Conservation (phyloP, 1,140 invertebrate genomes). For the Pomacea maculata region DNA sequence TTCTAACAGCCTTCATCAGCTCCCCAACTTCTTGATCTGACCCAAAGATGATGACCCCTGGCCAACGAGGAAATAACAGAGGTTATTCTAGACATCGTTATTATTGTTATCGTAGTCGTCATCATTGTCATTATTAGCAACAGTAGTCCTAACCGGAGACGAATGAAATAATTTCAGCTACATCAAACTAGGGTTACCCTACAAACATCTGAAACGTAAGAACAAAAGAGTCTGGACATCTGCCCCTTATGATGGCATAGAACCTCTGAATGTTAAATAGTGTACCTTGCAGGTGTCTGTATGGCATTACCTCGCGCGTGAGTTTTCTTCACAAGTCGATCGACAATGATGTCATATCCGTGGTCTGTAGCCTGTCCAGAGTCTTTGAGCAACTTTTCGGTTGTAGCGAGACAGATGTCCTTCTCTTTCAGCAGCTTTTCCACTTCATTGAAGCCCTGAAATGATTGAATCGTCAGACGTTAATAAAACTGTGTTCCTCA, state of each 20-base stretch:
- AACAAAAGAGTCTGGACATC: too few species aligned
- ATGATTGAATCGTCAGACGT: constrained; percentile 37
- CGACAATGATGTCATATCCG: constrained; percentile 88
- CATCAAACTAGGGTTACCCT: too few species aligned
- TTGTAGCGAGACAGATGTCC: constrained; percentile 91
- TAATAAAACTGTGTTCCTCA: background rate
- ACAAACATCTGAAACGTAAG: too few species aligned
- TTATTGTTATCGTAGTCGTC: background rate
- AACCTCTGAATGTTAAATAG: too few species aligned
- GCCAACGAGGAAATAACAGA: background rate
- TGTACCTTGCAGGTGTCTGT: background rate
- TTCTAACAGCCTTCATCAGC: constrained; percentile 88
- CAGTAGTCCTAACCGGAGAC: too few species aligned
- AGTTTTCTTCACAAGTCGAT: constrained; percentile 82
- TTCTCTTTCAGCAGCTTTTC: constrained; percentile 82
- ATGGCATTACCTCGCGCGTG: constrained; percentile 80
- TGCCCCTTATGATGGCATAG: too few species aligned
- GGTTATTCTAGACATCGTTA: background rate
- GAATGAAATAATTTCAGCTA: too few species aligned
- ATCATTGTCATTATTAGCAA: background rate
- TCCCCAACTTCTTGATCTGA: constrained; percentile 96
- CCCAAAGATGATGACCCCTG: constrained; percentile 92
- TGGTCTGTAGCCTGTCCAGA: constrained; percentile 89
- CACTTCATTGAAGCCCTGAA: constrained; percentile 91
- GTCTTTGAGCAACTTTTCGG: constrained; percentile 94